Evolutionary conservation across 2,113 vertebrate genomes (phyloP), one percentile per base, ranked within the genome.

Genomic region (Microcebus griseorufus): DNA sequence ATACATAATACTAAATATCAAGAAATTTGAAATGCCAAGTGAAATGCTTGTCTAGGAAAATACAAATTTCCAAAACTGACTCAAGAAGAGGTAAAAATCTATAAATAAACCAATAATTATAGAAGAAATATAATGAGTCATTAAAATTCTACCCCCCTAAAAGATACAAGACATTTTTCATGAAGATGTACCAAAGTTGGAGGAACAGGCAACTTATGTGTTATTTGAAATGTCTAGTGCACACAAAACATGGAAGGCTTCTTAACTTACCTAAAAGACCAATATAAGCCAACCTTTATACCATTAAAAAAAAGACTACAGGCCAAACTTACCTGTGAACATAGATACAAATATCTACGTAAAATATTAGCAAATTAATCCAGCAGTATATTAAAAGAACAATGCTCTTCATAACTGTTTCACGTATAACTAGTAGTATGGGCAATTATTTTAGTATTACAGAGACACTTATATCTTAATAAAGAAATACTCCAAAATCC

Each of bases 321-420:
- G n/a, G 65, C 14, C 45, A 84, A 75, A 10, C 29, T 85, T 14
- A 84, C 14, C 42, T 64, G n/a, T 32, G 62, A 76, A 84, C 37
- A 72, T 0, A 72, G n/a, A 76, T 34, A 8, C 18, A 85, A 90
- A 84, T 39, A 62, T 34, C 53, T 92, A 73, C 65, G 32, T 42
- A 95, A 92, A 92, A 73, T 45, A 84, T 9, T 55, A 29, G 42
- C 32, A 96, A 90, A 85, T 37, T 90, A 86, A 86, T 65, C 18
- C 32, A 83, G 60, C n/a, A 83, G 5, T 58, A 2, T 65, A 34
- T 81, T 70, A 62, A 32, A 96, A 88, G 25, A 90, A 82, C 25
- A 76, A 83, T 55, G 23, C 32, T 64, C 18, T 69, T 92, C 60
- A 94, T 62, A 55, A 75, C 39, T 32, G 23, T 39, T 85, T 34